Evolutionary conservation across 2,113 vertebrate species (phyloP).

Genomic region (Platichthys flesus): DNA sequence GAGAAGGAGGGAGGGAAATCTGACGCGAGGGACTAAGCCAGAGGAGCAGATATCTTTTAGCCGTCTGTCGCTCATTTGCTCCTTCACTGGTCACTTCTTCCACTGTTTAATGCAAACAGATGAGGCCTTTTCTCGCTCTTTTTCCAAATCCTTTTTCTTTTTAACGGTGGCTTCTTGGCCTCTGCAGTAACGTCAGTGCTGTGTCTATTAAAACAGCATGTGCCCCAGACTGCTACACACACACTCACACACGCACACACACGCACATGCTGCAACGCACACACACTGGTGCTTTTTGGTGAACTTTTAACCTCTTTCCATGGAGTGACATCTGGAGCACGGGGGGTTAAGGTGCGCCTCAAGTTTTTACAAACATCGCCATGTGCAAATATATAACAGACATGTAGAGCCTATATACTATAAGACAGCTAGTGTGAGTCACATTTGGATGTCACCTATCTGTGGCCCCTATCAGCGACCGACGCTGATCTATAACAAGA

Average conservation of each 20-base stretch:
- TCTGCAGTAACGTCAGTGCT: constrained; percentile 68
- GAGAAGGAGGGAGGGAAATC: constrained; percentile 32
- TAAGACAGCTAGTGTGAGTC: constrained; percentile 11
- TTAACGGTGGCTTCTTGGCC: constrained; percentile 72
- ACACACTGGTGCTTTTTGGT: constrained; percentile 33
- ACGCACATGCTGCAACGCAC: constrained; percentile 15
- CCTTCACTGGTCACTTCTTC: constrained; percentile 68
- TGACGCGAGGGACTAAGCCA: constrained; percentile 20
- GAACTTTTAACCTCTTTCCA: constrained; percentile 79
- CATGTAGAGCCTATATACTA: not conserved
- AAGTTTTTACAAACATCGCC: not conserved
- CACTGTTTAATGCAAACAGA: constrained; percentile 70
- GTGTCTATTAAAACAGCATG: constrained; percentile 79
- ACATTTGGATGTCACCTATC: constrained; percentile 50
- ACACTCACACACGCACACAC: constrained; percentile 46
- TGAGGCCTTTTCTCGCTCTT: constrained; percentile 64
- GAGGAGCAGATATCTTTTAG: constrained; percentile 55
- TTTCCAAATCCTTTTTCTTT: constrained; percentile 69
- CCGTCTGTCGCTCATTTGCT: constrained; percentile 64
- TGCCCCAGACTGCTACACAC: constrained; percentile 60
- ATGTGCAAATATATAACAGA: constrained; percentile 1
- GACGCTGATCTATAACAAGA: constrained; percentile 32
- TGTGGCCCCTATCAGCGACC: constrained; percentile 31
- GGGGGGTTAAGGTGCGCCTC: constrained; percentile 15
- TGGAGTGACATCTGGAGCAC: constrained; percentile 38